These are phyloP conservation scores for Nephrotoma appendiculata DNA, from an alignment of 2,888 invertebrate species.

Conservation along the genomic window DNA sequence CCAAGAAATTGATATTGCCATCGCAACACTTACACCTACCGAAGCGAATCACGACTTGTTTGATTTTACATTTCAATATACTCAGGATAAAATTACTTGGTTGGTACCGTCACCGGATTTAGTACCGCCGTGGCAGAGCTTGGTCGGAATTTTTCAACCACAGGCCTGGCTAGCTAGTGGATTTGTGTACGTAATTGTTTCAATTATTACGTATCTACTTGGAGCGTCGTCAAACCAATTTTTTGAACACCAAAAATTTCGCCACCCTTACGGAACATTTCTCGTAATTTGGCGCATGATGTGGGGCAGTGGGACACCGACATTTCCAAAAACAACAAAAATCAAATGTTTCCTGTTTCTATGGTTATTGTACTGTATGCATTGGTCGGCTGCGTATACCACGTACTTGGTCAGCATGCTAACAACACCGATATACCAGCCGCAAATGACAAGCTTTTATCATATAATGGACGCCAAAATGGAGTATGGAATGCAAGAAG, in stretches of 20 bases:
- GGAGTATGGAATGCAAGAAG: constrained; percentile 3
- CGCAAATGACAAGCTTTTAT: neutral
- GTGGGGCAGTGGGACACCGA: neutral
- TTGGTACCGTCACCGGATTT: neutral
- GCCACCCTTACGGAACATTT: neutral
- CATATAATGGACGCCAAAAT: constrained; percentile 1
- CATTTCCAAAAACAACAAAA: neutral
- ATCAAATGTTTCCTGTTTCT: neutral
- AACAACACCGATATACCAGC: neutral
- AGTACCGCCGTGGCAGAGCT: constrained; percentile 4
- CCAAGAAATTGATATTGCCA: neutral
- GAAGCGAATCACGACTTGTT: neutral
- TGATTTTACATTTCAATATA: constrained; percentile 8
- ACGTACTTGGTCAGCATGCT: neutral
- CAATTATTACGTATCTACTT: neutral
- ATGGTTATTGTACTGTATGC: neutral
- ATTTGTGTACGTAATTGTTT: neutral
- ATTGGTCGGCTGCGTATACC: constrained; percentile 1
- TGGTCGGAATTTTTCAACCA: neutral
- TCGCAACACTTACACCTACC: constrained; percentile 4
- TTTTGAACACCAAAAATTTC: neutral
- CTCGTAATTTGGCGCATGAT: neutral
- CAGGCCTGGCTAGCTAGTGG: constrained; percentile 4
- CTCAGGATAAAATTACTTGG: constrained; percentile 7
- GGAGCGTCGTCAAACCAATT: neutral